Conservation (phyloP, 2,888 invertebrate genomes). For the Calliopum simillimum region DNA sequence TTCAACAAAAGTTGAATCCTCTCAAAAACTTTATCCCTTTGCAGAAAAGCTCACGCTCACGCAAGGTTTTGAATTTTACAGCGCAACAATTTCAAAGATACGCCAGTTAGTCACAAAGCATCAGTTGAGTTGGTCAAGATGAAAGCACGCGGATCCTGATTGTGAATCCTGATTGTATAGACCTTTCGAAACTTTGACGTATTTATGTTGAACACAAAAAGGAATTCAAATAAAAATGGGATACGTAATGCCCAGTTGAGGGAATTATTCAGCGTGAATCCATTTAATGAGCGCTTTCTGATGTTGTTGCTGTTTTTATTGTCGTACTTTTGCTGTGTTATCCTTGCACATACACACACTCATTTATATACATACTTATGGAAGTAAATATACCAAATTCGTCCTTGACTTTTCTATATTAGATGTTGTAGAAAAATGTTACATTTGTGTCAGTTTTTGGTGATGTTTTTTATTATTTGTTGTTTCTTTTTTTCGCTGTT, state of each 20-base stretch:
- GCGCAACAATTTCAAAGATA: too few relatives aligned
- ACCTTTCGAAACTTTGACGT: too few relatives aligned
- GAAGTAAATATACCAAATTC: background rate
- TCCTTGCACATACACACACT: background rate
- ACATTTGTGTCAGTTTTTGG: background rate
- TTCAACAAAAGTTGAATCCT: too few relatives aligned
- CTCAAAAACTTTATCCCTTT: too few relatives aligned
- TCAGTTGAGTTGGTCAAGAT: background rate
- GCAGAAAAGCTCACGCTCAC: too few relatives aligned
- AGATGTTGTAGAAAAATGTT: conserved; percentile 16
- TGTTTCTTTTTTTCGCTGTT: too few relatives aligned
- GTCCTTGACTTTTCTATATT: conserved; percentile 26
- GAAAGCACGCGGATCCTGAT: too few relatives aligned
- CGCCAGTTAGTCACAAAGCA: background rate
- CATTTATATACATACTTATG: background rate
- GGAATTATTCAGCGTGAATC: background rate
- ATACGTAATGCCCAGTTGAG: background rate
- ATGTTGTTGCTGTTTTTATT: background rate
- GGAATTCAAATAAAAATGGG: background rate
- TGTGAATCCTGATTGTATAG: too few relatives aligned
- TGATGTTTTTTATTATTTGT: too few relatives aligned
- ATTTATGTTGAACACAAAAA: background rate
- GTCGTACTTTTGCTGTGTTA: background rate
- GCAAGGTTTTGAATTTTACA: too few relatives aligned
- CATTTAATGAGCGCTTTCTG: conserved; percentile 3